Conservation (phyloP, 2,888 invertebrate genomes). For the Leptinotarsa peninsularis region DNA sequence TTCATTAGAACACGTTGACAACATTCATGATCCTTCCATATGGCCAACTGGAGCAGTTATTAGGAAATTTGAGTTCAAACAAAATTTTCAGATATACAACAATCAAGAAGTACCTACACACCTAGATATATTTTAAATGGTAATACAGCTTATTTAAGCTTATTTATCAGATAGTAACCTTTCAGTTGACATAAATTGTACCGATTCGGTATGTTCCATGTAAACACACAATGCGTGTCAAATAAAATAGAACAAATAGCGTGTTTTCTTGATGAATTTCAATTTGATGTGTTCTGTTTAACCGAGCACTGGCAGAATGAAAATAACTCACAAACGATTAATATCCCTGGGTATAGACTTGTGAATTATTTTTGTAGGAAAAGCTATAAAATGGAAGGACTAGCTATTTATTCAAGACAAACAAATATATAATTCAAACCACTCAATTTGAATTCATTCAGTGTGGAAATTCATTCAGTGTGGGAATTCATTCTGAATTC, state of each 20-base stretch:
- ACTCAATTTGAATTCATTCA: background rate
- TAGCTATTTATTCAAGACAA: constrained; percentile 4
- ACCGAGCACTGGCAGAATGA: constrained; percentile 17
- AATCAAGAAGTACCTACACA: background rate
- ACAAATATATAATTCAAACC: constrained; percentile 4
- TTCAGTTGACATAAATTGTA: background rate
- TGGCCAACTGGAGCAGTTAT: constrained; percentile 22
- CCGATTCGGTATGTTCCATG: constrained; percentile 14
- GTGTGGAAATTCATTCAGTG: no score
- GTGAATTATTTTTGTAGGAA: constrained; percentile 12
- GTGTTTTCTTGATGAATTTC: constrained; percentile 7
- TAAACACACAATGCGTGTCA: background rate
- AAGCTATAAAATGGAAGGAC: background rate
- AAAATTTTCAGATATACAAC: constrained; percentile 17
- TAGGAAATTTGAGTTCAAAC: constrained; percentile 1
- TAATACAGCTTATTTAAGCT: no score
- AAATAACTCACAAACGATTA: background rate
- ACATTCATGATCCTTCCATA: constrained; percentile 12
- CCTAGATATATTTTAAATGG: background rate
- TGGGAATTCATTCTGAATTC: background rate
- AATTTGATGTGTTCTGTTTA: no score
- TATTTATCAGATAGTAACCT: background rate
- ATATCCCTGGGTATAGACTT: constrained; percentile 3
- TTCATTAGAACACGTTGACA: constrained; percentile 9
- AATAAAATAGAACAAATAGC: constrained; percentile 23